phyloP scores from a whole-genome alignment of 1,140 invertebrate species.

The Aporrectodea caliginosa region DNA sequence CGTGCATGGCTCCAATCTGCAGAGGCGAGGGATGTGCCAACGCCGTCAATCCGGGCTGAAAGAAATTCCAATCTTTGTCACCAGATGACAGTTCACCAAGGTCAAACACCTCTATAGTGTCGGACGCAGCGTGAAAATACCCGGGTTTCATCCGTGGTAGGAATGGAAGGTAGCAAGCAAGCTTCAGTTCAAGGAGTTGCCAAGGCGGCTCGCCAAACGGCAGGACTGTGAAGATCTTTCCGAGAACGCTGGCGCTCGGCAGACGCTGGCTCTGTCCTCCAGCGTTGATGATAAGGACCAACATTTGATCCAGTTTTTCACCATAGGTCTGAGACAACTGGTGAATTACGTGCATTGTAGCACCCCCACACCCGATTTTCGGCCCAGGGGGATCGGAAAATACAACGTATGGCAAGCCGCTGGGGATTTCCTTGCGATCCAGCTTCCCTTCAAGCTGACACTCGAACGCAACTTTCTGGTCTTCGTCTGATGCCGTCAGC shows the following conservation, averaged over 20 bases:
- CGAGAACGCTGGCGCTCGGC: conserved; percentile 54
- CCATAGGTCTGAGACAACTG: conserved; percentile 45
- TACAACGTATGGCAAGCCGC: conserved; percentile 42
- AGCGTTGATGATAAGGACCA: conserved; percentile 56
- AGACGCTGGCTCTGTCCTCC: conserved; percentile 58
- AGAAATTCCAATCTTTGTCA: conserved; percentile 41
- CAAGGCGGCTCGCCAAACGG: conserved; percentile 41
- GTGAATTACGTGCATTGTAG: conserved; percentile 51
- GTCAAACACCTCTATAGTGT: conserved; percentile 56
- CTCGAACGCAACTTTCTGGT: conserved; percentile 51
- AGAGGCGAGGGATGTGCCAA: conserved; percentile 57
- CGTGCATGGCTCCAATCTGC: conserved; percentile 54
- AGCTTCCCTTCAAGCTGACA: conserved; percentile 48
- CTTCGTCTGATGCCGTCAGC: conserved; percentile 52
- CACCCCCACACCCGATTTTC: conserved; percentile 58
- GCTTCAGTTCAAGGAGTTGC: conserved; percentile 57
- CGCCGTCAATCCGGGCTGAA: conserved; percentile 53
- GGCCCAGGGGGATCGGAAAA: conserved; percentile 53
- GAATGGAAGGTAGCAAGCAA: conserved; percentile 56
- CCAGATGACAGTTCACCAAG: conserved; percentile 36
- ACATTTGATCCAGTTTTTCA: conserved; percentile 40
- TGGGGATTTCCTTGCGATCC: conserved; percentile 45
- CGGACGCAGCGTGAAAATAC: conserved; percentile 57
- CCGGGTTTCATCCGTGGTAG: conserved; percentile 54
- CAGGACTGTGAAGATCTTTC: conserved; percentile 57